Base-by-base conservation (phyloP, 2,888 invertebrate species). In the Drosophila eohydei region DNA sequence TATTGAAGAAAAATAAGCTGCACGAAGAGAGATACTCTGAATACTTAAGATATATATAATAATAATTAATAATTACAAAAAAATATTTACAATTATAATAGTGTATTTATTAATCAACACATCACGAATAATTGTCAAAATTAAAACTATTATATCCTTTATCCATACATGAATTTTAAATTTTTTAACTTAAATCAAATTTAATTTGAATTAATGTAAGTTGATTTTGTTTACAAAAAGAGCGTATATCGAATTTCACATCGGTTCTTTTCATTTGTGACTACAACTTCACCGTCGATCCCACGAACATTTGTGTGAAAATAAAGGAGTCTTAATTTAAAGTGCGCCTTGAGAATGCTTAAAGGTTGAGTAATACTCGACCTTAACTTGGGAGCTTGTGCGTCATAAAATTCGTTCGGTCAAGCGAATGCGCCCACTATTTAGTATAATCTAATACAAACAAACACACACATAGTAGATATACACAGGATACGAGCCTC, bases 401-500 rank as follows among this genome's bases (percentile, higher is more conserved):
- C 59, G 56, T 46, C 68, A 63, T 69, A 62, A 77, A 65, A 60
- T 44, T 40, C n/a, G 3, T 32, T 50, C 11, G 46, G 21, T 16
- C 34, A 21, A 51, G 46, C 55, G 51, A 75, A 67, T 66, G 65
- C 52, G 56, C 30, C 34, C 59, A 63, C 77, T 77, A 65, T 66
- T 73, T 62, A 26, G 55, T 51, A 26, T 26, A 41, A 30, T 40
- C 55, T 36, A 32, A 67, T 44, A 21, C 30, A 51, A 11, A 26
- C 28, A 12, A 21, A 58, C 11, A 14, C 43, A 58, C 32, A 64
- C 55, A 69, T 43, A 14, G 28, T 30, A 61, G 32, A 51, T 50
- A 54, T 43, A 65, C n/a, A 38, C 58, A 63, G 59, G 52, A 67
- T 56, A 54, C 65, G 71, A 68, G 74, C 73, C 80, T 76, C 72